Evolutionary conservation across 2,113 vertebrate genomes (phyloP).

Genomic region (Ellobius talpinus): DNA sequence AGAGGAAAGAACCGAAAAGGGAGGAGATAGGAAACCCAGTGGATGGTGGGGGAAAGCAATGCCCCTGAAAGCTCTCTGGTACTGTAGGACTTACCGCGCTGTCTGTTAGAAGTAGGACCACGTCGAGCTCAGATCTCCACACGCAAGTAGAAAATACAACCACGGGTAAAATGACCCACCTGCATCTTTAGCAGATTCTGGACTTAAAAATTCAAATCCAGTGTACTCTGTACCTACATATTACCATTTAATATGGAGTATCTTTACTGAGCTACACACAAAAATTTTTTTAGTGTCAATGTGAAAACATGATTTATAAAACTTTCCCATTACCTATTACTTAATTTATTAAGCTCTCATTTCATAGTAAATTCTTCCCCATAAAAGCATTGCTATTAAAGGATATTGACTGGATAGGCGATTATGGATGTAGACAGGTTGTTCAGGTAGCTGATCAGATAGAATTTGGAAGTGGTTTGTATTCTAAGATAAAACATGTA

Average conservation of each 20-base stretch:
- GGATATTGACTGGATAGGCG: neutral
- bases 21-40: neutral
- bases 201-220: neutral
- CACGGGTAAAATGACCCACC: neutral
- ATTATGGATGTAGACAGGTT: neutral
- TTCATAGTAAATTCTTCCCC: neutral
- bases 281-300: neutral
- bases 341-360: neutral
- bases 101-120: neutral
- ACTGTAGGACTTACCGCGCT: neutral
- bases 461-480: neutral
- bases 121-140: neutral
- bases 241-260: neutral
- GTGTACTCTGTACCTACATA: neutral
- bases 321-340: neutral
- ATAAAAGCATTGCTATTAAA: neutral
- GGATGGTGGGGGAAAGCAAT: neutral
- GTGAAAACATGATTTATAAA: neutral
- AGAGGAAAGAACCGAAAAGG: neutral
- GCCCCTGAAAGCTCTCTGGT: neutral
- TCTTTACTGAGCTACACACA: neutral
- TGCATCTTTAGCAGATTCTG: neutral
- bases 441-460: slow-evolving; percentile 4
- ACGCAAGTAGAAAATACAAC: neutral
- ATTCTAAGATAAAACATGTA: neutral